A percentile compares a stretch with the other conserved stretches of the same genome.
Conservation (phyloP, 2,888 invertebrate species). For the Amblyteles armatorius region DNA sequence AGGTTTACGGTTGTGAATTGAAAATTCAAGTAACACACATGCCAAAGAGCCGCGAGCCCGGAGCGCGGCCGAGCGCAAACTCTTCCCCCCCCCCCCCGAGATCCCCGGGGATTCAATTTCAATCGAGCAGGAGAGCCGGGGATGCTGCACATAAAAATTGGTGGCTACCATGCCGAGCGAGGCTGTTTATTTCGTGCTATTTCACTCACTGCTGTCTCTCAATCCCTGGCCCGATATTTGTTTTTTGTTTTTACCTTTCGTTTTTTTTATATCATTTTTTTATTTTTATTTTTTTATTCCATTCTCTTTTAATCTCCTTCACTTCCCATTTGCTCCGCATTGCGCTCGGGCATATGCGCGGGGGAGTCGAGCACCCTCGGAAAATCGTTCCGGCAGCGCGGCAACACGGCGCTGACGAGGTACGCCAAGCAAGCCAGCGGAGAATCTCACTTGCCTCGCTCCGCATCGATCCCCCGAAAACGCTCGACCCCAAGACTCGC, state of each 20-base stretch:
- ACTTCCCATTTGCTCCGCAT: conserved; percentile 66
- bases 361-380: conserved; percentile 43
- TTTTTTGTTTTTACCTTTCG: conserved; percentile 1
- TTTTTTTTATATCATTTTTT: background rate
- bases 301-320: conserved; percentile 67
- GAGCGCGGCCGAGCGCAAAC: conserved; percentile 21
- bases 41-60: conserved; percentile 23
- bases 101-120: conserved; percentile 60
- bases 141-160: conserved; percentile 59
- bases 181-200: conserved; percentile 35
- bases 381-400: conserved; percentile 61
- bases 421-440: conserved; percentile 30
- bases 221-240: conserved; percentile 40
- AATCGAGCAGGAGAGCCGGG: conserved; percentile 50
- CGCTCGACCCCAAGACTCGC: conserved; percentile 43
- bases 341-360: conserved; percentile 64
- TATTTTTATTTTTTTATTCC: conserved; percentile 42
- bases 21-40: conserved; percentile 6
- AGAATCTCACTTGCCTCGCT: conserved; percentile 59
- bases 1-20: background rate
- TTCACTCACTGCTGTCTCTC: conserved; percentile 49
- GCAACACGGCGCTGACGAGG: conserved; percentile 40
- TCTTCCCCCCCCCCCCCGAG: background rate
- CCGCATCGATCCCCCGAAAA: conserved; percentile 57
- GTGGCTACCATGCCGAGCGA: conserved; percentile 38